Conservation (phyloP, 2,797 vertebrate species). For the Sebastes oblongus region DNA sequence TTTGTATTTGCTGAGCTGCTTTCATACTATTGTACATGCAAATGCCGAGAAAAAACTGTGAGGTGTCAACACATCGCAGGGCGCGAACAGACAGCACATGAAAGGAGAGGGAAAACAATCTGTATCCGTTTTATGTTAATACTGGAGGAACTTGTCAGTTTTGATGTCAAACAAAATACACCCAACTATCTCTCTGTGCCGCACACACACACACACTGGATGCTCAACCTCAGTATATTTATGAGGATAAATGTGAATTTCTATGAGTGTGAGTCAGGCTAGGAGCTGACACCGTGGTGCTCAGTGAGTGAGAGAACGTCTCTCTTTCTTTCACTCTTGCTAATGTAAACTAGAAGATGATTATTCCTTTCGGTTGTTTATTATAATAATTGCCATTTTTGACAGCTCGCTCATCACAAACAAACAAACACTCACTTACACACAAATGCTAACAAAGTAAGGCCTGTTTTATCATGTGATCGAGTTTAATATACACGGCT, state of each 20-base stretch:
- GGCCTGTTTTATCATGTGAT: not conserved
- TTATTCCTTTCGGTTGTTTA: constrained; percentile 21
- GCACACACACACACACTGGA: constrained; percentile 2
- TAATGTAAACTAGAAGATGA: not conserved
- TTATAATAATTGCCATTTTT: constrained; percentile 19
- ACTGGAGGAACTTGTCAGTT: constrained; percentile 38
- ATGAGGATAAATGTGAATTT: constrained; percentile 39
- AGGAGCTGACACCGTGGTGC: constrained; percentile 11
- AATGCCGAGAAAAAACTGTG: constrained; percentile 22
- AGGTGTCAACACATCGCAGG: constrained; percentile 35
- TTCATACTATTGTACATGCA: constrained; percentile 13
- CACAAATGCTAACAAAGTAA: not conserved
- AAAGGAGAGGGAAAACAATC: constrained; percentile 39
- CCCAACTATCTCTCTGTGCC: not conserved
- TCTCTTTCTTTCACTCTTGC: not conserved
- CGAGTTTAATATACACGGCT: not conserved
- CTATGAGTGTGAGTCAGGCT: constrained; percentile 35
- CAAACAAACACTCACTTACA: not conserved
- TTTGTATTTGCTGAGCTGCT: constrained; percentile 21
- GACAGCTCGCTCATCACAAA: not conserved
- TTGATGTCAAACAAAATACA: constrained; percentile 40
- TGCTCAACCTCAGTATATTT: constrained; percentile 30
- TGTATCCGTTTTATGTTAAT: constrained; percentile 54
- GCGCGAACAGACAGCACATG: constrained; percentile 23
- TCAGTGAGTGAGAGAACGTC: constrained; percentile 16